Evolutionary conservation across 2,888 invertebrate genomes (phyloP).

Genomic region (Lumbricus terrestris): DNA sequence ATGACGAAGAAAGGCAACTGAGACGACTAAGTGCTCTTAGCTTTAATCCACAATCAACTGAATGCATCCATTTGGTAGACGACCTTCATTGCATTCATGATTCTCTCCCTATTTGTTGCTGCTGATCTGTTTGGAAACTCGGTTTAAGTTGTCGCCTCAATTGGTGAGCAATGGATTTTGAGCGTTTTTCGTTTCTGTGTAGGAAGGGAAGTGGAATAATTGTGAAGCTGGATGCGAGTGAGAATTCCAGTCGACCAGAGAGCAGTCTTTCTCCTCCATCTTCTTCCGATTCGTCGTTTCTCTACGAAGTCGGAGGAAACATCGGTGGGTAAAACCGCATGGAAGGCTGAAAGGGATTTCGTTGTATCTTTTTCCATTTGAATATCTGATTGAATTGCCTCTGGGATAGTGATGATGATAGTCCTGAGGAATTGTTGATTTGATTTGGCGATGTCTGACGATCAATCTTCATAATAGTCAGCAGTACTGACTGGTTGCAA

Average conservation of each 20-base stretch:
- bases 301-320: slow-evolving; percentile 64
- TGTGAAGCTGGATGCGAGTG: background rate
- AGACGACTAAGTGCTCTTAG: too few species aligned
- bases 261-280: background rate
- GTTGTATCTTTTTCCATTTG: background rate
- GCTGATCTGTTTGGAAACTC: background rate
- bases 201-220: background rate
- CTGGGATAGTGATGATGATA: background rate
- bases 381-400: background rate
- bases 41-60: background rate
- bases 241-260: background rate
- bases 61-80: too few species aligned
- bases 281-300: slow-evolving; percentile 42
- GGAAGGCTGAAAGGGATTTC: background rate
- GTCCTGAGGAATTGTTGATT: background rate
- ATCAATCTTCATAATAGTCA: too few species aligned
- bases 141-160: background rate
- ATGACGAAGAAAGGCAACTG: too few species aligned
- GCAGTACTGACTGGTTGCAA: too few species aligned
- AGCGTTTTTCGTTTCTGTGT: background rate
- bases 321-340: slow-evolving; percentile 58
- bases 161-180: background rate
- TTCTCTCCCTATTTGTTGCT: background rate
- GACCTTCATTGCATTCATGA: background rate
- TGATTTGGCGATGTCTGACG: too few species aligned